A percentile compares a stretch with the other conserved stretches of the same genome.
Conservation (phyloP, 2,113 vertebrate species). For the Dinomys branickii region DNA sequence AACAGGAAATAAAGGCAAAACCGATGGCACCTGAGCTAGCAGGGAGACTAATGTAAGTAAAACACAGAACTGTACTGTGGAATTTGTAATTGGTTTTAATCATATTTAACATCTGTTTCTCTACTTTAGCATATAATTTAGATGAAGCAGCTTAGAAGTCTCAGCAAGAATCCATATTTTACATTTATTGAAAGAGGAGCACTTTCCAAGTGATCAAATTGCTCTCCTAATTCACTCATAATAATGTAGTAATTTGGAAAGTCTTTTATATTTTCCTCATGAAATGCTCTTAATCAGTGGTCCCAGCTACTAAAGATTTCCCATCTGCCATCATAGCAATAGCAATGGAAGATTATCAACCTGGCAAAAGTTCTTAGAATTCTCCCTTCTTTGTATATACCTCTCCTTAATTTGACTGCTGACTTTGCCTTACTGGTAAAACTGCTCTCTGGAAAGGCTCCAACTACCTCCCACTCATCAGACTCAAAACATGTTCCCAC, state of each 20-base stretch:
- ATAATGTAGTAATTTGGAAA: conserved; percentile 78
- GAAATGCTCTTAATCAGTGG: conserved; percentile 73
- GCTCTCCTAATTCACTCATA: conserved; percentile 74
- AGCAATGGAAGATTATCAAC: neutral
- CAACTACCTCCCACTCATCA: neutral
- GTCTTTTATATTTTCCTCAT: conserved; percentile 73
- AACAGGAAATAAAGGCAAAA: conserved; percentile 69
- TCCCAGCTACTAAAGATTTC: conserved; percentile 59
- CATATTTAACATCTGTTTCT: conserved; percentile 79
- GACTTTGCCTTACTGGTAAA: conserved; percentile 17
- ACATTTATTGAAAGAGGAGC: conserved; percentile 78
- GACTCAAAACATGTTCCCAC: neutral
- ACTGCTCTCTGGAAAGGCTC: neutral
- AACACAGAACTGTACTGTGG: conserved; percentile 60
- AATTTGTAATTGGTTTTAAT: conserved; percentile 78
- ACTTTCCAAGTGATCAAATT: conserved; percentile 80
- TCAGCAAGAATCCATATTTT: conserved; percentile 80
- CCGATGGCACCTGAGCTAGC: conserved; percentile 68
- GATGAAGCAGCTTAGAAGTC: conserved; percentile 78
- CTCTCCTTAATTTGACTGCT: conserved; percentile 36
- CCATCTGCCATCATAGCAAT: conserved; percentile 36
- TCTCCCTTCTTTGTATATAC: neutral
- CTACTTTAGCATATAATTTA: conserved; percentile 82
- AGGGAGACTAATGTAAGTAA: conserved; percentile 73
- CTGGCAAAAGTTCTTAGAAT: neutral